Evolutionary conservation across 2,113 vertebrate species (phyloP).

Genomic region (Pterophyllum scalare): DNA sequence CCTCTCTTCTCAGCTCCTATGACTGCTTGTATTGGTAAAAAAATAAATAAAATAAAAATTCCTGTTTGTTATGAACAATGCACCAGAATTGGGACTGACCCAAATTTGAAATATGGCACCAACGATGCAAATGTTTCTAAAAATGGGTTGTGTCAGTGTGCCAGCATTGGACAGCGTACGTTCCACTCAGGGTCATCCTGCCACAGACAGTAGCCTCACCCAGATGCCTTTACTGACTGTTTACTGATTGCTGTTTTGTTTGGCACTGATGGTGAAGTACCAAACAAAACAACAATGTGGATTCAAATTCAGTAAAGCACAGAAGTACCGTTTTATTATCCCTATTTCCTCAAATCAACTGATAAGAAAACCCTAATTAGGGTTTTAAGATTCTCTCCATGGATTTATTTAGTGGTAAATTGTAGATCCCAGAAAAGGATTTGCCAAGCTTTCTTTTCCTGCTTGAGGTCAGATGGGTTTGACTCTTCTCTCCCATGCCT

Average conservation of each 20-base stretch:
- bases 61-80: neutral
- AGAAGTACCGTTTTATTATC: neutral
- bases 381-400: constrained; percentile 23
- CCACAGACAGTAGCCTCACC: neutral
- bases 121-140: neutral
- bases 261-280: neutral
- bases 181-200: neutral
- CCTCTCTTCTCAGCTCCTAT: too few relatives aligned
- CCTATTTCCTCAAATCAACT: constrained; percentile 4
- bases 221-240: neutral
- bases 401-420: constrained; percentile 32
- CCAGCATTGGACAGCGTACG: neutral
- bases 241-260: too few relatives aligned
- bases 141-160: neutral
- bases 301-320: neutral
- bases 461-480: constrained; percentile 14
- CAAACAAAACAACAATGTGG: neutral
- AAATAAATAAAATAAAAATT: neutral
- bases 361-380: constrained; percentile 18
- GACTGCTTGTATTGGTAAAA: too few relatives aligned
- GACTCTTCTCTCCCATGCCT: constrained; percentile 36
- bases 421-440: constrained; percentile 22
- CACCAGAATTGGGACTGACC: neutral
- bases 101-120: neutral
- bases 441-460: constrained; percentile 31